phyloP scores from a whole-genome alignment of 2,888 invertebrate genomes.

The Empis livida region DNA sequence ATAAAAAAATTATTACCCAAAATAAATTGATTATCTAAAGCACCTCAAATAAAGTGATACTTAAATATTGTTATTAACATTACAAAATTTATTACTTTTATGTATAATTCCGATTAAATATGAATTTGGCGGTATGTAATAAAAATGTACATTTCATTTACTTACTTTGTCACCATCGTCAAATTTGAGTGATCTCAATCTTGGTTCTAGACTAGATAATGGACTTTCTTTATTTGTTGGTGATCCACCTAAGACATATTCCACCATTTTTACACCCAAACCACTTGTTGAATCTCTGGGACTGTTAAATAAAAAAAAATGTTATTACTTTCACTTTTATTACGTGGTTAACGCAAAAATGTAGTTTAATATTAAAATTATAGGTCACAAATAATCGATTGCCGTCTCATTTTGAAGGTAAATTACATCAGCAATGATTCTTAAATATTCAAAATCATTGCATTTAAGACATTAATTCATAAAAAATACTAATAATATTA shows the following conservation, averaged over 20 bases:
- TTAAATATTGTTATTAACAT: no score
- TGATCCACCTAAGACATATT: conserved; percentile 89
- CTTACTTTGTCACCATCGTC: conserved; percentile 40
- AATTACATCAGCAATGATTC: no score
- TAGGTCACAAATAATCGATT: background rate
- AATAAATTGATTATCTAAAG: background rate
- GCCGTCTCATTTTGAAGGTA: no score
- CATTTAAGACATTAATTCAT: no score
- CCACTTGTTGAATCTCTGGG: conserved; percentile 82
- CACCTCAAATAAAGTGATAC: no score
- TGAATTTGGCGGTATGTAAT: background rate
- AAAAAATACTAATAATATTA: no score
- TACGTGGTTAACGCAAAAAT: no score
- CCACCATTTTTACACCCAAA: conserved; percentile 95
- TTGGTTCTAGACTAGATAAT: conserved; percentile 44
- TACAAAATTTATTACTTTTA: no score
- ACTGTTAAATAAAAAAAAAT: conserved; percentile 37
- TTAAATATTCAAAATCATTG: no score
- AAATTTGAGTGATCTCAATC: conserved; percentile 50
- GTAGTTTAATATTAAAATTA: background rate
- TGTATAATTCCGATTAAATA: no score
- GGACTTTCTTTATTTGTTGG: conserved; percentile 63
- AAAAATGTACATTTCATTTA: conserved; percentile 1
- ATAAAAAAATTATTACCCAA: background rate
- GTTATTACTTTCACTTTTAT: background rate